Percentiles rank a stretch among this genome's conserved stretches.
Evolutionary conservation across 2,888 invertebrate genomes (phyloP).

Genomic region (Sesamia inferens): DNA sequence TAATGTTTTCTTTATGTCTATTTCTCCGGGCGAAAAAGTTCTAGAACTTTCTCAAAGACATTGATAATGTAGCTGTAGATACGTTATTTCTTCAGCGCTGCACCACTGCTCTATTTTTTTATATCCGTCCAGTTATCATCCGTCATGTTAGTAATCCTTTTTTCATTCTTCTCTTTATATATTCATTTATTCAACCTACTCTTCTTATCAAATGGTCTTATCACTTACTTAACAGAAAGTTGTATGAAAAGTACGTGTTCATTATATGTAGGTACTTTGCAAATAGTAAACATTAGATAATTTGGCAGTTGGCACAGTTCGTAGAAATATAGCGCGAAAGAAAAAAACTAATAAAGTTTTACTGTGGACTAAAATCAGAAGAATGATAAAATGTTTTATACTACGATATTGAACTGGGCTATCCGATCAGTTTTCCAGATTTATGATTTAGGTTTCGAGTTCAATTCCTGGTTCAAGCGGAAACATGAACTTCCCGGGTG

Average conservation of each 20-base stretch:
- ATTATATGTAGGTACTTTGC: conserved; percentile 43
- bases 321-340: conserved; percentile 26
- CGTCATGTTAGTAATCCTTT: conserved; percentile 7
- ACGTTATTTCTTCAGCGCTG: conserved; percentile 6
- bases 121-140: conserved; percentile 27
- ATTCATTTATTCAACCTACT: conserved; percentile 52
- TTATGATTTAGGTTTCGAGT: conserved; percentile 47
- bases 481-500: conserved; percentile 38
- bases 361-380: conserved; percentile 25
- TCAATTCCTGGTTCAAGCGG: conserved; percentile 59
- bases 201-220: conserved; percentile 61
- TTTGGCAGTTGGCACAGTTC: conserved; percentile 44
- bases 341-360: conserved; percentile 35
- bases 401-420: conserved; percentile 43
- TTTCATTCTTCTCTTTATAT: conserved; percentile 34
- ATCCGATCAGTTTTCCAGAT: conserved; percentile 42
- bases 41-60: neutral
- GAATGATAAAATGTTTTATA: conserved; percentile 38
- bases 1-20: neutral
- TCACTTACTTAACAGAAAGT: conserved; percentile 63
- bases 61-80: neutral
- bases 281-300: conserved; percentile 63
- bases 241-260: conserved; percentile 51
- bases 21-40: neutral
- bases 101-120: conserved; percentile 21